Conservation (phyloP, 2,888 invertebrate species). For the Opisthograptis luteolata region DNA sequence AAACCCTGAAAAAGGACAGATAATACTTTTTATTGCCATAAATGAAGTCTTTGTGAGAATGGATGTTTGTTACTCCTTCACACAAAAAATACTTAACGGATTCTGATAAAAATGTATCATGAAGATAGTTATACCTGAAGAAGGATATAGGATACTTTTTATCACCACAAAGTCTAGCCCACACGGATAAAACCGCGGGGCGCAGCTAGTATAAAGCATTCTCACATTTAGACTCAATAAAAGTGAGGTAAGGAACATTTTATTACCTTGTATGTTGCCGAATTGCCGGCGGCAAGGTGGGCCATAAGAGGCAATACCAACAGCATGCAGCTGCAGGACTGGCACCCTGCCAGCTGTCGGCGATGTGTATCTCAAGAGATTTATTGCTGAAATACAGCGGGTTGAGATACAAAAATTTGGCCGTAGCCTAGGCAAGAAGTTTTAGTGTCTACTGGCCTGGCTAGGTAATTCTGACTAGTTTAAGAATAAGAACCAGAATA, state of each 20-base stretch:
- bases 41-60: no score
- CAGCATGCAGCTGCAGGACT: not conserved
- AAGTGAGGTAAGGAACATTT: not conserved
- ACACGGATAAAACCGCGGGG: no score
- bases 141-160: no score
- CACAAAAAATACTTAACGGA: no score
- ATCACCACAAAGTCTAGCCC: not conserved
- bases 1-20: no score
- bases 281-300: slow-evolving; percentile 2
- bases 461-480: not conserved
- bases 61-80: no score
- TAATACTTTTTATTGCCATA: no score
- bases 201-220: no score
- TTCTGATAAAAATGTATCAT: no score
- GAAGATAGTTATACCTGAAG: no score
- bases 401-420: not conserved
- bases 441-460: not conserved
- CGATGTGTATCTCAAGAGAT: slow-evolving; percentile 11
- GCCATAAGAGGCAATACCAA: not conserved
- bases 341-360: slow-evolving; percentile 1
- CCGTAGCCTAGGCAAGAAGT: not conserved
- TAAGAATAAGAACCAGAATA: no score
- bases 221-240: not conserved
- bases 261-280: not conserved
- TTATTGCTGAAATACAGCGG: slow-evolving; percentile 1